These are phyloP conservation scores for Zapornia atra DNA, from an alignment of 2,113 vertebrate genomes.

Conservation along the genomic window DNA sequence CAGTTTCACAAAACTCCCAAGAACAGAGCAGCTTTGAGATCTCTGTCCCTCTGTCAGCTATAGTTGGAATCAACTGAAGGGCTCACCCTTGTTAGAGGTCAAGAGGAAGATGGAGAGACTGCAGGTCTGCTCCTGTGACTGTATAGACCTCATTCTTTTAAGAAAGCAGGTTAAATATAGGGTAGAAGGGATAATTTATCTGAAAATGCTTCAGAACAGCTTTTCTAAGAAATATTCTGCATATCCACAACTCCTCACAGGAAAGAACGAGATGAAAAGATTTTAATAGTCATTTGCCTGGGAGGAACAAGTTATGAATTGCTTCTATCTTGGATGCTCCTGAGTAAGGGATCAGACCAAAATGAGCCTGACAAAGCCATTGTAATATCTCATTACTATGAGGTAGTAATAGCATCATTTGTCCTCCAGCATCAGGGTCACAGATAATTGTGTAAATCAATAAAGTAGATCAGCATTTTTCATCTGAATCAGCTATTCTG, in stretches of 20 bases:
- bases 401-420: conserved; percentile 15
- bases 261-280: not conserved
- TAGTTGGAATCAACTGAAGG: not conserved
- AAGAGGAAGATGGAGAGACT: not conserved
- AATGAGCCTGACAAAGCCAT: conserved; percentile 31
- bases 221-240: not conserved
- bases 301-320: conserved; percentile 14
- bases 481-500: conserved; percentile 2
- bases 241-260: not conserved
- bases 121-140: not conserved
- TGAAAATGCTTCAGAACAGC: not conserved
- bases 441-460: conserved; percentile 16
- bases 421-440: conserved; percentile 31
- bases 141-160: not conserved
- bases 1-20: not conserved
- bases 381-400: not conserved
- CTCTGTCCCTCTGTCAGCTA: not conserved
- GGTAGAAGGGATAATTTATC: not conserved
- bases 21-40: not conserved
- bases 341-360: not conserved
- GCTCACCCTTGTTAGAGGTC: conserved; percentile 22
- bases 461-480: conserved; percentile 27
- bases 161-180: not conserved
- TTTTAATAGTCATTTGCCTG: conserved; percentile 7
- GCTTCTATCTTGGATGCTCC: not conserved